These are phyloP conservation scores for Chymomyza amoena DNA, from an alignment of 2,888 invertebrate genomes.

Conservation along the genomic window DNA sequence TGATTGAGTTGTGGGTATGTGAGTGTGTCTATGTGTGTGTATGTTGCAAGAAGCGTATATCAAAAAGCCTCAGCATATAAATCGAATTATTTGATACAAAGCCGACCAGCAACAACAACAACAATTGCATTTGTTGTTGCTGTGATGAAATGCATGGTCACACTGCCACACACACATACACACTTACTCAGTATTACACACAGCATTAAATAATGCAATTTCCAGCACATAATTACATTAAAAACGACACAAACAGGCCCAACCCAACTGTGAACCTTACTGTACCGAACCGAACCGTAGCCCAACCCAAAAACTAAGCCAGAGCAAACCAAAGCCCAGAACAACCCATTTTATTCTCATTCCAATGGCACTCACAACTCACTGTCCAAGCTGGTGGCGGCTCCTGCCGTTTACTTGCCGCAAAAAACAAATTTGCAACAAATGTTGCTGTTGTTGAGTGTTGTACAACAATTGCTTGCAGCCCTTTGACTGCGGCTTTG, in stretches of 20 bases:
- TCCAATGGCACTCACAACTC: background rate
- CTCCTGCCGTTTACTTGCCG: conserved; percentile 1
- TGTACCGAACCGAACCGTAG: background rate
- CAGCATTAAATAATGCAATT: conserved; percentile 44
- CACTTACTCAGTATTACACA: background rate
- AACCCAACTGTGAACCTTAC: background rate
- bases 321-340: background rate
- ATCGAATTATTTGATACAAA: conserved; percentile 48
- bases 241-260: conserved; percentile 26
- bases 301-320: too few relatives aligned
- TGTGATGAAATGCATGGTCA: conserved; percentile 14
- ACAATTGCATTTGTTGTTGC: conserved; percentile 5
- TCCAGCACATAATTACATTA: conserved; percentile 60
- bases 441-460: conserved; percentile 3
- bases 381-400: background rate
- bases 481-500: background rate
- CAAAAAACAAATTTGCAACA: conserved; percentile 10
- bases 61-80: conserved; percentile 41
- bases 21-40: too few relatives aligned
- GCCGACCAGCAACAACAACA: conserved; percentile 16
- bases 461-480: background rate
- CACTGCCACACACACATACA: conserved; percentile 8
- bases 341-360: background rate
- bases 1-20: conserved; percentile 35
- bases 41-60: background rate